A percentile compares a stretch with the other conserved stretches of the same genome.
These are phyloP conservation scores for Scrobipalpa costella DNA, from an alignment of 2,888 invertebrate species.

Conservation along the genomic window DNA sequence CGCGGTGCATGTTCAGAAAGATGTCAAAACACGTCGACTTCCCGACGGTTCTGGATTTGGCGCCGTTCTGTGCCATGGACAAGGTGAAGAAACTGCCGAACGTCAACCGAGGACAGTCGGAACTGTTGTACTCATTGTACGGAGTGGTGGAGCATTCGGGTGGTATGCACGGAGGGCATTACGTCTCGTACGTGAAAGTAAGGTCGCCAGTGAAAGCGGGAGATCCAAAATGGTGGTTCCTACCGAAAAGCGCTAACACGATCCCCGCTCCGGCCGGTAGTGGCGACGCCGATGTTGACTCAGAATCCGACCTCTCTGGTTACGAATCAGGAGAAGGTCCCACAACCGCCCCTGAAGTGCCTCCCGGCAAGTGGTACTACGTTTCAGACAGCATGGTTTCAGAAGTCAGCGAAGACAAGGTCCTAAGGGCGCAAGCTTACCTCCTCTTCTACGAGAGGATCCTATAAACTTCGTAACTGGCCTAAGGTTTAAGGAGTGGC, in stretches of 20 bases:
- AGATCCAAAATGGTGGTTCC: conserved; percentile 87
- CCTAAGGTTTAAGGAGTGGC: conserved; percentile 54
- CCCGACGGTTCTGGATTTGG: conserved; percentile 91
- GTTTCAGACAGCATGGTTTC: conserved; percentile 94
- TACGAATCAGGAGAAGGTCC: conserved; percentile 79
- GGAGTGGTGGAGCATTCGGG: conserved; percentile 98
- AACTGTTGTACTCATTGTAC: conserved; percentile 93
- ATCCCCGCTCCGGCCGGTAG: conserved; percentile 68
- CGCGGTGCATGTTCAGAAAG: conserved; percentile 88
- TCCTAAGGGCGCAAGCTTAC: conserved; percentile 94
- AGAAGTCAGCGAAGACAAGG: conserved; percentile 89
- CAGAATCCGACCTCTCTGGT: conserved; percentile 79
- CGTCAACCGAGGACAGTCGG: conserved; percentile 82
- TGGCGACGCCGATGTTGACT: conserved; percentile 71
- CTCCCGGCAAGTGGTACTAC: conserved; percentile 94
- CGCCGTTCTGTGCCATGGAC: conserved; percentile 92
- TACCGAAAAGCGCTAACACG: conserved; percentile 82
- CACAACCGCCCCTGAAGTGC: conserved; percentile 53
- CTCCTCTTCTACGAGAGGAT: conserved; percentile 98
- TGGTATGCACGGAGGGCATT: conserved; percentile 90
- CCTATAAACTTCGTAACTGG: conserved; percentile 74
- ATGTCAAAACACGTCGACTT: conserved; percentile 93
- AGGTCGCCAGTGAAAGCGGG: conserved; percentile 81
- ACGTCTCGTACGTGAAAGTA: conserved; percentile 97
- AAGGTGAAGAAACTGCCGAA: conserved; percentile 83